Percentiles rank a stretch among this genome's conserved stretches.
Conservation (phyloP, 2,113 vertebrate species). For the Suricata suricatta region DNA sequence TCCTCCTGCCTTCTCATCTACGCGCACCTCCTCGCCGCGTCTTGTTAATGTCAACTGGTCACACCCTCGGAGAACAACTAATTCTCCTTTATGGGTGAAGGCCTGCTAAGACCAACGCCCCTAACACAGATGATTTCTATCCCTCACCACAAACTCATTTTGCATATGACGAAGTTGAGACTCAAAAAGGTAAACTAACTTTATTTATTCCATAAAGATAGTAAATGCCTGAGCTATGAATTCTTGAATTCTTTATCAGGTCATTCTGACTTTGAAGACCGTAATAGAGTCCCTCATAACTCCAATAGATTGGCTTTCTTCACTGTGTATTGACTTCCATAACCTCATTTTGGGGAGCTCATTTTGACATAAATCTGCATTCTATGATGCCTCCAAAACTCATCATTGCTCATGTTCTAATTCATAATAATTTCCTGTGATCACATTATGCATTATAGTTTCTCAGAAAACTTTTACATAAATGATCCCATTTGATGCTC, state of each 20-base stretch:
- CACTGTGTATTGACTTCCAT: not conserved
- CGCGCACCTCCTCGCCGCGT: too few relatives aligned
- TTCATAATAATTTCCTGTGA: not conserved
- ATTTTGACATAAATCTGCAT: constrained; percentile 18
- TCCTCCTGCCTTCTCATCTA: not conserved
- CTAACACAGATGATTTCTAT: not conserved
- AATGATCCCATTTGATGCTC: not conserved
- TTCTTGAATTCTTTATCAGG: constrained; percentile 4
- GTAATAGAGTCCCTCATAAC: not conserved
- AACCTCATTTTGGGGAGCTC: not conserved
- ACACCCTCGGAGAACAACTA: not conserved
- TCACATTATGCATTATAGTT: not conserved
- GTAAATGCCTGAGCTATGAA: not conserved
- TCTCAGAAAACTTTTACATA: not conserved
- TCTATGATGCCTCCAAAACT: not conserved
- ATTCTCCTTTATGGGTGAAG: not conserved
- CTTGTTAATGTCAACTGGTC: not conserved
- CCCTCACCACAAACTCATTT: not conserved
- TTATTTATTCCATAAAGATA: not conserved
- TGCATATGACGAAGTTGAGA: not conserved
- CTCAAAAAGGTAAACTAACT: not conserved
- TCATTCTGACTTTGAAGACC: not conserved
- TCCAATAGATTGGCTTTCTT: not conserved
- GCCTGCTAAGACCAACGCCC: not conserved
- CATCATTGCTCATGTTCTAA: not conserved